A percentile compares a stretch with the other conserved stretches of the same genome.
These are phyloP conservation scores for Tenthredo scrophulariae DNA, from an alignment of 2,888 invertebrate species.

Conservation along the genomic window DNA sequence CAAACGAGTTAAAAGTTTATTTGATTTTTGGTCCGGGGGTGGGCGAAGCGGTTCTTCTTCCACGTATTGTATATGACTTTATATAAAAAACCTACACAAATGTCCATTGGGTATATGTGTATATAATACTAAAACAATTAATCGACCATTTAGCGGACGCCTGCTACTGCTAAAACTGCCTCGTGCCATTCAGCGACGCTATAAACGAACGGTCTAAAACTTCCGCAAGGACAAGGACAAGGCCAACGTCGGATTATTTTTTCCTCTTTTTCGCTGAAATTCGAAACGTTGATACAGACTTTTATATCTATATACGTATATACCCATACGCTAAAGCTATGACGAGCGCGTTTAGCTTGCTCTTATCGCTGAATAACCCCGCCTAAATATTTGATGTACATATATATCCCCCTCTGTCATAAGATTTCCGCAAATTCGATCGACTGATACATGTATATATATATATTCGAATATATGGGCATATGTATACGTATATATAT, in stretches of 20 bases:
- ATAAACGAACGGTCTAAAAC: not conserved
- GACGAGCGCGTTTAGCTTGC: not conserved
- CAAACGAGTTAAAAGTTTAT: not conserved
- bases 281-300: not conserved
- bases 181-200: slow-evolving; percentile 9
- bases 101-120: not conserved
- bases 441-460: not conserved
- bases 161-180: not conserved
- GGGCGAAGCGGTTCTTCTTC: not conserved
- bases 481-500: not conserved
- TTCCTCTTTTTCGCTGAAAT: not conserved
- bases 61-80: not conserved
- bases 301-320: not conserved
- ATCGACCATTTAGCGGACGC: not conserved
- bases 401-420: not conserved
- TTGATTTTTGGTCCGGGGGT: not conserved
- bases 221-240: slow-evolving; percentile 42
- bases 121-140: not conserved
- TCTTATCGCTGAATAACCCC: not conserved
- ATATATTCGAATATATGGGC: not conserved
- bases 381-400: not conserved
- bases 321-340: not conserved
- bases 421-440: not conserved
- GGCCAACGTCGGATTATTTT: not conserved
- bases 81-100: not conserved